Conservation (phyloP, 2,113 vertebrate species). For the Speoplatyrhinus poulsoni region DNA sequence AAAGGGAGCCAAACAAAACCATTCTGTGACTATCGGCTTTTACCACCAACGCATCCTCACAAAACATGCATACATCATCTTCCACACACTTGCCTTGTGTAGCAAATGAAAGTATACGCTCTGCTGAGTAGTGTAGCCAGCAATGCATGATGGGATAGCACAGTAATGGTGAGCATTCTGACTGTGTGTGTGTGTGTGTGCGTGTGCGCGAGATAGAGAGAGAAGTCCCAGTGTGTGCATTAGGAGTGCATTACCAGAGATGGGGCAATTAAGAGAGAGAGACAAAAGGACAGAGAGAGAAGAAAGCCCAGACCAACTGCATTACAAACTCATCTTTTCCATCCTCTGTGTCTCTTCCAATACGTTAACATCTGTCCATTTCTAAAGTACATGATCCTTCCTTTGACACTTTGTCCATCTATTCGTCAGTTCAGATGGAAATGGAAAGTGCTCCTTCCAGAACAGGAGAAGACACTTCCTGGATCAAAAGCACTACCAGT, state of each 20-base stretch:
- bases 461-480: too few species aligned
- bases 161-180: slow-evolving; percentile 9
- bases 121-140: slow-evolving; percentile 23
- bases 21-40: neutral
- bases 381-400: neutral
- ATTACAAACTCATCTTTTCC: neutral
- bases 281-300: neutral
- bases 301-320: neutral
- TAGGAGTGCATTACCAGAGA: slow-evolving; percentile 51
- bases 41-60: slow-evolving; percentile 2
- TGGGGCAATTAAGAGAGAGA: slow-evolving; percentile 24
- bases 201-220: neutral
- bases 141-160: slow-evolving; percentile 61
- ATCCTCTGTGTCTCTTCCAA: neutral
- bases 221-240: slow-evolving; percentile 25
- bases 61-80: neutral
- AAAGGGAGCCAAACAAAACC: neutral
- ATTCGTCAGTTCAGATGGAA: neutral
- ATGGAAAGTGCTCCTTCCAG: too few species aligned
- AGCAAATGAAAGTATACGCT: slow-evolving; percentile 40
- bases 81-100: neutral
- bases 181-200: neutral
- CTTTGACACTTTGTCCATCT: neutral
- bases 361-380: neutral
- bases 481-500: too few species aligned